Evolutionary conservation across 2,797 vertebrate species (phyloP).

Genomic region (Falco rusticolus): DNA sequence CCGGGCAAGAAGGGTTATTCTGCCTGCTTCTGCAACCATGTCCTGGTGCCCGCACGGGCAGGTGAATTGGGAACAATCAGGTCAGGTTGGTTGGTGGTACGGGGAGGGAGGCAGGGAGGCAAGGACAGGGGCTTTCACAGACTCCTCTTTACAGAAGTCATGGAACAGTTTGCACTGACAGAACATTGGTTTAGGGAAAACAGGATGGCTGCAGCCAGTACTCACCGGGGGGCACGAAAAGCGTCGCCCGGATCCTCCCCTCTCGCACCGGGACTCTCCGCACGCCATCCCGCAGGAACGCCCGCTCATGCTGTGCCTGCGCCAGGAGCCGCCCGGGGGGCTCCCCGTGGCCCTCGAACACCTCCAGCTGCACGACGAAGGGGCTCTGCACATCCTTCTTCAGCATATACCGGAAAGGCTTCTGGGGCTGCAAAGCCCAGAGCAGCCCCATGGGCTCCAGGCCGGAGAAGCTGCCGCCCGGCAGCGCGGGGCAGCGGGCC

Average conservation of each 20-base stretch:
- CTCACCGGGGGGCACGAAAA: neutral
- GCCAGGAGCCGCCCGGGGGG: conserved; percentile 46
- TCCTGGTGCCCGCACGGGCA: neutral
- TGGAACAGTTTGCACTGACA: neutral
- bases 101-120: too few species aligned
- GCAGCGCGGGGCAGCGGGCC: conserved; percentile 73
- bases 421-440: conserved; percentile 81
- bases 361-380: conserved; percentile 69
- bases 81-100: neutral
- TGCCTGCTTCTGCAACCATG: neutral
- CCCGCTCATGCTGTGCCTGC: conserved; percentile 66
- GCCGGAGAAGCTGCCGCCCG: conserved; percentile 85
- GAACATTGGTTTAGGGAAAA: neutral
- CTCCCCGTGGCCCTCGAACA: conserved; percentile 51
- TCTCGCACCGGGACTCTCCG: neutral
- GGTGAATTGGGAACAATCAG: neutral
- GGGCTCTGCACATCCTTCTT: conserved; percentile 80
- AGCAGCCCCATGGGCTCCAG: conserved; percentile 89
- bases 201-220: neutral
- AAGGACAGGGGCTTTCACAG: neutral
- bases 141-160: neutral
- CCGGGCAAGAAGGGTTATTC: neutral
- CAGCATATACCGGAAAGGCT: conserved; percentile 33
- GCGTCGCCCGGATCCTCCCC: neutral
- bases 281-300: conserved; percentile 79